phyloP scores from a whole-genome alignment of 2,888 invertebrate genomes.

The Amphipoea oculea region DNA sequence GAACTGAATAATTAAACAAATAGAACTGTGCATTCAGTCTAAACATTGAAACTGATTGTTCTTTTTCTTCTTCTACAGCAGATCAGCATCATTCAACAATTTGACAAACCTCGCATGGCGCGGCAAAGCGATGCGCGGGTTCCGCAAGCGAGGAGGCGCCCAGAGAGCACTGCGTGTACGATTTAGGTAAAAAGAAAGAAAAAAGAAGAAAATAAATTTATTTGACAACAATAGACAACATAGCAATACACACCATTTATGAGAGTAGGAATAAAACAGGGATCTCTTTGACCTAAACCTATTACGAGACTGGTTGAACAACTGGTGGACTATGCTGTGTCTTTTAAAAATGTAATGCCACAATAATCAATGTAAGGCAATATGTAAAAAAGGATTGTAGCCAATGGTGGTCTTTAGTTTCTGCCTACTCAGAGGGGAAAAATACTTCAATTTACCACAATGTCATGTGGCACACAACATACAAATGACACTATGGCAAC shows the following conservation, averaged over 20 bases:
- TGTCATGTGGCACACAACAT: neutral
- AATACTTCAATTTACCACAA: neutral
- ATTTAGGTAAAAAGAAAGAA: constrained; percentile 63
- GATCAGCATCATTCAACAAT: constrained; percentile 75
- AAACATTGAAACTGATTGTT: neutral
- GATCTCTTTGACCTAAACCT: neutral
- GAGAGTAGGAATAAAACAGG: neutral
- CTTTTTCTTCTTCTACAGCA: constrained; percentile 60
- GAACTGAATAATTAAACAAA: neutral
- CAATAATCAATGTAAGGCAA: neutral
- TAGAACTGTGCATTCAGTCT: neutral
- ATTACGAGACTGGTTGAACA: neutral
- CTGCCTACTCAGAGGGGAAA: neutral
- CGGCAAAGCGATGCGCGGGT: constrained; percentile 65
- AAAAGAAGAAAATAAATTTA: neutral
- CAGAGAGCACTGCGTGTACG: constrained; percentile 68
- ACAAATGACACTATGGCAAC: neutral
- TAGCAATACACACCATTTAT: neutral
- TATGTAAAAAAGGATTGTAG: neutral
- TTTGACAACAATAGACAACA: neutral
- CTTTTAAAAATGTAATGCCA: neutral
- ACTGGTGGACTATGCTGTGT: neutral
- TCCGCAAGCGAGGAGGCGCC: constrained; percentile 73
- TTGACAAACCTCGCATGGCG: constrained; percentile 69
- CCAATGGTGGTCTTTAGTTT: neutral